phyloP scores from a whole-genome alignment of 2,888 invertebrate genomes.

The Drosophila mulleri region DNA sequence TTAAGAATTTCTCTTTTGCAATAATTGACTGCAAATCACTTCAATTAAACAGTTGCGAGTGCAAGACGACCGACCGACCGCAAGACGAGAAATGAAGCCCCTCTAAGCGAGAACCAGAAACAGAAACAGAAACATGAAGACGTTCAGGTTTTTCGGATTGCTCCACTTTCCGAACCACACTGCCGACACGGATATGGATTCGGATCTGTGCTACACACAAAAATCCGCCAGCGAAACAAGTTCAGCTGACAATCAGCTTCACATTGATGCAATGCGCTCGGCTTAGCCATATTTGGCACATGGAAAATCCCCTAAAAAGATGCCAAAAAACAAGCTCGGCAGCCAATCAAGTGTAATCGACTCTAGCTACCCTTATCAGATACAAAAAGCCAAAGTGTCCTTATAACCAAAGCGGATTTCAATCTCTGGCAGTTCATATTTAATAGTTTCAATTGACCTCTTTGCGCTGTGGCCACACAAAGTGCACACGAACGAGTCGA shows the following conservation, averaged over 20 bases:
- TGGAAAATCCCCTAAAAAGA: conserved; percentile 42
- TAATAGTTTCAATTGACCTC: not conserved
- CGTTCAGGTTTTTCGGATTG: conserved; percentile 66
- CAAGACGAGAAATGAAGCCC: conserved; percentile 37
- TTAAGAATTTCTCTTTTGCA: conserved; percentile 78
- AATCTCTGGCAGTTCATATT: not conserved
- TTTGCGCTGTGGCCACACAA: conserved; percentile 12
- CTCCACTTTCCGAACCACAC: conserved; percentile 67
- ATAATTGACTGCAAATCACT: conserved; percentile 78
- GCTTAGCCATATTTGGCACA: conserved; percentile 44
- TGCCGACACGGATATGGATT: conserved; percentile 71
- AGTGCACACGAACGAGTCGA: conserved; percentile 37
- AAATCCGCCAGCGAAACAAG: conserved; percentile 70
- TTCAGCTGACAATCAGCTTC: conserved; percentile 76
- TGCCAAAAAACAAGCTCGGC: not conserved
- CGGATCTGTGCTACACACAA: conserved; percentile 54
- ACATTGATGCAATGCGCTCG: conserved; percentile 52
- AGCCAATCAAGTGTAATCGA: not conserved
- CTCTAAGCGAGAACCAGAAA: conserved; percentile 65
- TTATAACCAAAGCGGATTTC: not conserved
- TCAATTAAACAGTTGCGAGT: conserved; percentile 71
- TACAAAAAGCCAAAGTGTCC: not conserved
- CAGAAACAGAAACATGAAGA: conserved; percentile 44
- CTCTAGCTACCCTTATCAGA: not conserved
- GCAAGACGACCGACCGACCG: conserved; percentile 43